These are phyloP conservation scores for Zosterops borbonicus DNA, from an alignment of 2,113 vertebrate genomes.

Conservation along the genomic window DNA sequence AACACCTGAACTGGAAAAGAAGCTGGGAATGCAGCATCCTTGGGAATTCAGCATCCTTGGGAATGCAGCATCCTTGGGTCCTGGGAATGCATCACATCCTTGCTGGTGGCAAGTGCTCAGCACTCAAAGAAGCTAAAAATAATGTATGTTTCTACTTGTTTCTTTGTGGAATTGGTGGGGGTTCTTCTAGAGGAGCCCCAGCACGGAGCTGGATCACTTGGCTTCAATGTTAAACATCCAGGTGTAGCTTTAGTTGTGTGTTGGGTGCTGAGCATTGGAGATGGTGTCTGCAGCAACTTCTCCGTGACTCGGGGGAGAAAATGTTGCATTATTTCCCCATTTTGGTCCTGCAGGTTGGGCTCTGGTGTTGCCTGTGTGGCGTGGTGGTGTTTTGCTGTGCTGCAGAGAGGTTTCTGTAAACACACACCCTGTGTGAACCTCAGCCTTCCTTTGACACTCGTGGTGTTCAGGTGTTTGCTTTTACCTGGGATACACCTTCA, in stretches of 20 bases:
- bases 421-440: neutral
- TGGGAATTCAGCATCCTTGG: too few species aligned
- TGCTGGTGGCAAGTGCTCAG: neutral
- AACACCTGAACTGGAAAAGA: neutral
- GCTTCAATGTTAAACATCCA: neutral
- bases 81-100: neutral
- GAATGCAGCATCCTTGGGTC: too few species aligned
- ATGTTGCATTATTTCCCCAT: accelerated
- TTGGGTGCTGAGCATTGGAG: neutral
- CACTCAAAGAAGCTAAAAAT: neutral
- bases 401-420: neutral
- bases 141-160: neutral
- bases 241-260: neutral
- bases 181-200: neutral
- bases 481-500: neutral
- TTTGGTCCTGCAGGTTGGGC: neutral
- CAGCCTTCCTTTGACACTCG: accelerated
- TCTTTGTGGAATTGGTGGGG: neutral
- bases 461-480: neutral
- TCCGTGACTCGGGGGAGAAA: neutral
- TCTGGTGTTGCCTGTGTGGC: accelerated
- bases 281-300: neutral
- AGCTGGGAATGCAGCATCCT: neutral
- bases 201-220: neutral
- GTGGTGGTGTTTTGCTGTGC: accelerated